Conservation (phyloP, 2,888 invertebrate genomes). For the Coecobrya sp. region DNA sequence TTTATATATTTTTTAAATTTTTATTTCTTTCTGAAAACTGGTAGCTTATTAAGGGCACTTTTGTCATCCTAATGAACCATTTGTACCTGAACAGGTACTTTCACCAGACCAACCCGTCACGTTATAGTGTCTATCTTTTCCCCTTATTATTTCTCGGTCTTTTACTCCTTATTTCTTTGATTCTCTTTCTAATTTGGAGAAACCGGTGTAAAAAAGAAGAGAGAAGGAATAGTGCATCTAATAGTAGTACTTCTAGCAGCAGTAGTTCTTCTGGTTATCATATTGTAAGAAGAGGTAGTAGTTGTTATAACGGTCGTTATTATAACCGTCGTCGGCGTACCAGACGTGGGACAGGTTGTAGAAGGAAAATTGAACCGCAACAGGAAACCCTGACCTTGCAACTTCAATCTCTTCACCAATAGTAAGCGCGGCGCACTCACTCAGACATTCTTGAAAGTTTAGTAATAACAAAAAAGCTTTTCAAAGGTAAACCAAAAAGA, state of each 20-base stretch:
- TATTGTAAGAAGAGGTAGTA: neutral
- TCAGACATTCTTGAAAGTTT: too few species aligned
- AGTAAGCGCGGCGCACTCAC: too few species aligned
- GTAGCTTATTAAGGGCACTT: too few species aligned
- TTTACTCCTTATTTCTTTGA: neutral
- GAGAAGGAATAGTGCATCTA: too few species aligned
- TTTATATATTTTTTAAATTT: too few species aligned
- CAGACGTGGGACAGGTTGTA: neutral
- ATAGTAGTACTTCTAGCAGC: too few species aligned
- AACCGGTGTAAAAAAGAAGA: slow-evolving; percentile 6
- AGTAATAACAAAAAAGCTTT: too few species aligned
- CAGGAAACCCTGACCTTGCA: neutral
- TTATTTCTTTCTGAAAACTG: too few species aligned
- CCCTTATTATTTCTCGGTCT: neutral
- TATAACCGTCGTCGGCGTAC: neutral
- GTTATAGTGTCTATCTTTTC: slow-evolving; percentile 23
- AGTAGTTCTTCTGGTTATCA: too few species aligned
- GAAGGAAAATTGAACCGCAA: neutral
- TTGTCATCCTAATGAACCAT: neutral
- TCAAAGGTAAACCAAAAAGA: too few species aligned
- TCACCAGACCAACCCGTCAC: neutral
- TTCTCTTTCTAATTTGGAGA: neutral
- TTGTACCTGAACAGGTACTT: neutral
- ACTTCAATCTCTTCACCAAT: neutral
- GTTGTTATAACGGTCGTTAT: neutral